Base-by-base conservation (phyloP, 2,113 vertebrate genomes). In the Leptodactylus fuscus region DNA sequence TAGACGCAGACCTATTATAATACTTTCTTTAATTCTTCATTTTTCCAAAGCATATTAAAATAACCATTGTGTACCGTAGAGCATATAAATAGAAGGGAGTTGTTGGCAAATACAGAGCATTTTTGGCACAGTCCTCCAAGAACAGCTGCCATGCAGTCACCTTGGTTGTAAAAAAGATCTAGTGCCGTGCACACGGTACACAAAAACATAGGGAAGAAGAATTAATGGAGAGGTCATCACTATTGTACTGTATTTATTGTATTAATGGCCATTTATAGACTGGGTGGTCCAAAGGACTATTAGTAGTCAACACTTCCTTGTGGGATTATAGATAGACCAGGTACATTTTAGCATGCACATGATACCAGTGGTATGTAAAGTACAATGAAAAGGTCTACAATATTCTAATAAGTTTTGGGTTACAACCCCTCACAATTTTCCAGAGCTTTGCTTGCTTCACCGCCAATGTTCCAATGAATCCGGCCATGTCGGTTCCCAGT, bases 111-210 rank as follows among this genome's bases (percentile, higher is more conserved):
- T 79, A 81, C 18, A 15, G 49, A 34, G 79, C 51, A 69, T 49
- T 81, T 69, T 55, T 62, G 53, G 22, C 24, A 5, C 49, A 60
- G 27, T 81, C 24, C 62, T 69, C 41, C 60, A 69, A 32, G 62
- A 69, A 82, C 81, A 82, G 81, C 81, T 82, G 81, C 65, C 65
- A 71, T 53, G 81, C 65, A 82, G 81, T 51, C 81, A 34, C 46
- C 65, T 82, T 27, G 3, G 44, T 55, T 70, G 20, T 70, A 49
- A 48, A 53, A 69, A 24, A 27, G 13, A 81, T 46, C 41, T 29
- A 12, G 24, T 81, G 79, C 29, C 44, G 15, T 55, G 51, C 10
- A 38, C 32, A 44, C 34, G 41, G 18, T 20, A 69, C 62, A 79
- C 46, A 76, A 55, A 46, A 78, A 60, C n/a, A n/a, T n/a, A n/a